phyloP scores from a whole-genome alignment of 2,797 vertebrate species.

The Anniella stebbinsi region DNA sequence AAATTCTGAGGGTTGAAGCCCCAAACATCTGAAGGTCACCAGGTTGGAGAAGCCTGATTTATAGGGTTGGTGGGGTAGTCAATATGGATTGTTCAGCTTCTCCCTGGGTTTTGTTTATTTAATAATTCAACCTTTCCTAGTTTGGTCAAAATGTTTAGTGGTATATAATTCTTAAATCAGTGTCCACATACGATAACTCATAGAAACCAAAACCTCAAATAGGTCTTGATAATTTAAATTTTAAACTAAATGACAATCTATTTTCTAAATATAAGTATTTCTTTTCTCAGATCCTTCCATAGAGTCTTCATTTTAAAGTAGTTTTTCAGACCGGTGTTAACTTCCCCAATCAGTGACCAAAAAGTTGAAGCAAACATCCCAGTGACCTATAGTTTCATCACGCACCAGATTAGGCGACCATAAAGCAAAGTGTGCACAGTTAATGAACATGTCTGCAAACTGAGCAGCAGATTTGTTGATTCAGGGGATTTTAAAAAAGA shows the following conservation, averaged over 20 bases:
- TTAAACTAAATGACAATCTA: not conserved
- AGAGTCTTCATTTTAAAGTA: constrained; percentile 23
- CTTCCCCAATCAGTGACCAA: constrained; percentile 33
- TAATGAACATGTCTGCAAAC: constrained; percentile 44
- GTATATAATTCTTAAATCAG: constrained; percentile 36
- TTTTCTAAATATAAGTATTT: constrained; percentile 21
- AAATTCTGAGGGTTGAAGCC: too few relatives aligned
- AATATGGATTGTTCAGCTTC: not conserved
- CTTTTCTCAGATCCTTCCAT: not conserved
- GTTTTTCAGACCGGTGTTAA: constrained; percentile 37
- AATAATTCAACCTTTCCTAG: not conserved
- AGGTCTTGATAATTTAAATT: not conserved
- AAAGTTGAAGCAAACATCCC: constrained; percentile 19
- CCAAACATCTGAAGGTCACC: too few relatives aligned
- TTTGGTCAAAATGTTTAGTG: constrained; percentile 21
- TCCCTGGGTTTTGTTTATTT: not conserved
- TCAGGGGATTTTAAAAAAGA: constrained; percentile 36
- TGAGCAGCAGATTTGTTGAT: constrained; percentile 27
- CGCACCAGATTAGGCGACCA: constrained; percentile 45
- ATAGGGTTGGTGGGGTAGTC: not conserved
- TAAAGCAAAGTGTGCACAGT: constrained; percentile 43
- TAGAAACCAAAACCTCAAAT: not conserved
- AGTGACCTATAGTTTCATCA: constrained; percentile 37
- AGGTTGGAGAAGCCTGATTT: not conserved
- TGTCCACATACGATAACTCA: not conserved